Base-by-base conservation (phyloP, 2,888 invertebrate genomes). In the Amiota communis region DNA sequence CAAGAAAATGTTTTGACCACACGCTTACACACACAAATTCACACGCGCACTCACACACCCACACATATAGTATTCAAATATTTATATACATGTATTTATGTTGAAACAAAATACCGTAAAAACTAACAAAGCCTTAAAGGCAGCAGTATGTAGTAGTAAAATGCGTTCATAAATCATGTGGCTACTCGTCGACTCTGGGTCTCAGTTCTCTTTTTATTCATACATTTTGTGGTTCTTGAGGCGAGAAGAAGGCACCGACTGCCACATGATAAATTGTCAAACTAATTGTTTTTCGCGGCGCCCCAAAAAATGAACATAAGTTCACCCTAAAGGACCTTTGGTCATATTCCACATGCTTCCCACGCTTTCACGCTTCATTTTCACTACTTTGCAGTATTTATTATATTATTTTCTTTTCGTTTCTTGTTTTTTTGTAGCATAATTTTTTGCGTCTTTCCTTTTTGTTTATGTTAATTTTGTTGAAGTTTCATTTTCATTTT, bases 241-340 rank as follows among this genome's bases (percentile, higher is more conserved):
- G 23, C 23, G 23, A 23, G 23, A 6, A 23, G 1, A 3, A 36
- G 36, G 36, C 36, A 36, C 36, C 36, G 2, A 36, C 36, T 36
- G 36, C 36, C 79, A 75, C 80, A 87, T 87, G 87, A 87, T 87
- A 87, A 86, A 87, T 87, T 85, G 85, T 81, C 82, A 80, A 81
- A 81, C 85, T 87, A 87, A 87, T 87, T 87, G 87, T 86, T 87
- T 83, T 86, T 78, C 79, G 79, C 84, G 78, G 76, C 77, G 36
- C 12, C 36, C 13, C 53, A 53, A n/a, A n/a, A 12, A n/a, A 4
- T n/a, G 53, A 12, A n/a, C n/a, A 12, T 53, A 53, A n/a, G 53
- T n/a, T 53, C 53, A 10, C n/a, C n/a, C 17, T 8, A 9, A 20
- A 20, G 20, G 59, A 71, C 73, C 73, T 36, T 36, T 36, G 36